Percentiles rank a stretch among this genome's conserved stretches.
These are phyloP conservation scores for Ennomos quercinarius DNA, from an alignment of 2,888 invertebrate genomes.

Conservation along the genomic window DNA sequence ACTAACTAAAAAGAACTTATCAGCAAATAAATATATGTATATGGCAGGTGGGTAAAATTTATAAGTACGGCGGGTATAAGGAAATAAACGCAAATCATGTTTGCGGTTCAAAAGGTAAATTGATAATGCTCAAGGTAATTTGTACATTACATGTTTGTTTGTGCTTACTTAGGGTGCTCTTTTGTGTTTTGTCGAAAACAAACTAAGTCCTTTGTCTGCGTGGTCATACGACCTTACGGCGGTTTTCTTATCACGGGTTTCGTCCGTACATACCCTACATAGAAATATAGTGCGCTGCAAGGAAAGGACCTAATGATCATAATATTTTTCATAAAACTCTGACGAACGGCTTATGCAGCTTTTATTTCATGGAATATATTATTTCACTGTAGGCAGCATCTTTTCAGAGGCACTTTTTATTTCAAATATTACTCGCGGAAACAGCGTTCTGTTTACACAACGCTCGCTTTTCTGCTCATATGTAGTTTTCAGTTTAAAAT, in stretches of 20 bases:
- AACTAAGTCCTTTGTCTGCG: conserved; percentile 72
- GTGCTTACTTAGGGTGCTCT: conserved; percentile 68
- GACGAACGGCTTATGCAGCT: conserved; percentile 35
- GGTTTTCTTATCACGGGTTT: conserved; percentile 66
- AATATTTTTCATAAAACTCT: conserved; percentile 32
- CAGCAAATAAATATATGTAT: background rate
- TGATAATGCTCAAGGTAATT: conserved; percentile 63
- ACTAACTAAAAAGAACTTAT: background rate
- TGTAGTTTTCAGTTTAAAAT: conserved; percentile 78
- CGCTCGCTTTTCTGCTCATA: conserved; percentile 72
- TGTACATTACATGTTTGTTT: conserved; percentile 66
- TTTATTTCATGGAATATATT: conserved; percentile 54
- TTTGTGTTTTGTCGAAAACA: conserved; percentile 72
- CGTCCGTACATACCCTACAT: conserved; percentile 50
- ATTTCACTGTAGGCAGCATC: conserved; percentile 58
- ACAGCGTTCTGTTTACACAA: conserved; percentile 67
- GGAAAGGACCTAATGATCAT: conserved; percentile 28
- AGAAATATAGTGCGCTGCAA: conserved; percentile 32
- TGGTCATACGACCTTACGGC: conserved; percentile 61
- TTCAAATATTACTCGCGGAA: conserved; percentile 69
- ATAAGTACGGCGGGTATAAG: conserved; percentile 13
- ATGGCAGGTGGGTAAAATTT: background rate
- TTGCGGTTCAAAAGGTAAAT: conserved; percentile 59
- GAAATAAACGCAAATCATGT: conserved; percentile 51
- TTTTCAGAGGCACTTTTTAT: conserved; percentile 60